Evolutionary conservation across 2,797 vertebrate genomes (phyloP).

Genomic region (Scomberomorus guttatus): DNA sequence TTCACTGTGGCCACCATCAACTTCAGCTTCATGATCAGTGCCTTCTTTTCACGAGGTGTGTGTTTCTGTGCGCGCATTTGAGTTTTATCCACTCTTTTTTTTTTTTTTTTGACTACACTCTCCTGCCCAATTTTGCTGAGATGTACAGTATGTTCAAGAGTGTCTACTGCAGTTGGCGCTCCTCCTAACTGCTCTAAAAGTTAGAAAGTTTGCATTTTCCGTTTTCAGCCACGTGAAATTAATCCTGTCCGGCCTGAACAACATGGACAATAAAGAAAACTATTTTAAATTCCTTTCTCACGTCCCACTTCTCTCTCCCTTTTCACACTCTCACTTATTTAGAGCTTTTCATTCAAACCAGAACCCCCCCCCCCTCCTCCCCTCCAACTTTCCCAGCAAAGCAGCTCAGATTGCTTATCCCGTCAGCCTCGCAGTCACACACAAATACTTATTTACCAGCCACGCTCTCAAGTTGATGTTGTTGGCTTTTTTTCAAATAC

Average conservation of each 20-base stretch:
- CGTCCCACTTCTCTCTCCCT: not conserved
- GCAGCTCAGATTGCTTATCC: constrained; percentile 37
- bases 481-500: not conserved
- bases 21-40: constrained; percentile 99
- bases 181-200: constrained; percentile 7
- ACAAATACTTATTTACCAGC: constrained; percentile 12
- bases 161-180: constrained; percentile 4
- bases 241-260: not conserved
- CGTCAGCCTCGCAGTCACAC: not conserved
- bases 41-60: constrained; percentile 93
- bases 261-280: constrained; percentile 15
- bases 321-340: constrained; percentile 38
- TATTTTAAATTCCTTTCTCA: constrained; percentile 31
- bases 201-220: not conserved
- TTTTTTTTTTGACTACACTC: not conserved
- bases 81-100: not conserved
- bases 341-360: constrained; percentile 32
- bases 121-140: not conserved
- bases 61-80: not conserved
- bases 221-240: constrained; percentile 5
- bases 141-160: constrained; percentile 5
- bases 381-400: constrained; percentile 29
- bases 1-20: constrained; percentile 93
- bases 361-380: not conserved
- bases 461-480: not conserved